Evolutionary conservation across 2,888 invertebrate species (phyloP).

Genomic region (Bhutanitis thaidina): DNA sequence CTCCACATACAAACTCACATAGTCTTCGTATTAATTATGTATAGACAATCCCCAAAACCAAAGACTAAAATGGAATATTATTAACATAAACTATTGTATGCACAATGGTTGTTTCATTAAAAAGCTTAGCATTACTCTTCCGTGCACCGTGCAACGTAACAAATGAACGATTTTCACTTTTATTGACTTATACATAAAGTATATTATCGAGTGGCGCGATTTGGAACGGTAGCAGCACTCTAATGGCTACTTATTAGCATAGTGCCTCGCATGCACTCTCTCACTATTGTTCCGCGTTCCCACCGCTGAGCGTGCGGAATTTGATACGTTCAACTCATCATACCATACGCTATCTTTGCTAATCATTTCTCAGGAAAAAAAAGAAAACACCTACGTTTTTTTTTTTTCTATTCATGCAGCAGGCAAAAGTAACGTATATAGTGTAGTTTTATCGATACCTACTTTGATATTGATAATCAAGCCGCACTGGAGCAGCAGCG

Average conservation of each 20-base stretch:
- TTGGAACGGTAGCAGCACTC: neutral
- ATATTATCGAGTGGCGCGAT: neutral
- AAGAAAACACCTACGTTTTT: neutral
- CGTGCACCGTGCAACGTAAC: neutral
- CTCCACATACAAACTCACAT: too few relatives aligned
- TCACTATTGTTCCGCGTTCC: constrained; percentile 16
- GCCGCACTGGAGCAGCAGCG: too few relatives aligned
- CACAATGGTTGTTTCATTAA: too few relatives aligned
- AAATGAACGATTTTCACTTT: neutral
- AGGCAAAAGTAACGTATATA: neutral
- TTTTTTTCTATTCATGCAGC: neutral
- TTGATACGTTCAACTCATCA: constrained; percentile 14
- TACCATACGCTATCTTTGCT: neutral
- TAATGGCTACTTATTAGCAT: constrained; percentile 8
- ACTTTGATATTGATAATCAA: too few relatives aligned
- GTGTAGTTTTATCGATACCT: too few relatives aligned
- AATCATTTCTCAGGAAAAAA: constrained; percentile 17
- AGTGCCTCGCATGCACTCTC: constrained; percentile 18
- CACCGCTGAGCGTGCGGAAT: constrained; percentile 13
- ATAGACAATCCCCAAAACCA: too few relatives aligned
- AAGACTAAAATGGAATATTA: too few relatives aligned
- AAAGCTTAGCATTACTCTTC: neutral
- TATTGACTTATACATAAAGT: neutral
- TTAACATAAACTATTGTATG: too few relatives aligned
- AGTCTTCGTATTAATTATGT: too few relatives aligned